These are phyloP conservation scores for Odontocolon sp. DNA, from an alignment of 2,888 invertebrate species.

Conservation along the genomic window DNA sequence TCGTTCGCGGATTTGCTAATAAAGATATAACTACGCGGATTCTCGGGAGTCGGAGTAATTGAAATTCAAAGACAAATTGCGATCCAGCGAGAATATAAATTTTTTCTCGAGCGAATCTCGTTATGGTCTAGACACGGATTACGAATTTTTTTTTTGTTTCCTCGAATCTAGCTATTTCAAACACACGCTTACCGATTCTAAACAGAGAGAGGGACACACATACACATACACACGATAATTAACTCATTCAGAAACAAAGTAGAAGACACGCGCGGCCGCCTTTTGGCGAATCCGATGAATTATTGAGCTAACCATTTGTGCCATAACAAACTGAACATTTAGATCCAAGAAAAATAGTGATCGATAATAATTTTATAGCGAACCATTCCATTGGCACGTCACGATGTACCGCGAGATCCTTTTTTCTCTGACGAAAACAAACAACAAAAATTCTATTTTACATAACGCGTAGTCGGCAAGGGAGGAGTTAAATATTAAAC, in stretches of 20 bases:
- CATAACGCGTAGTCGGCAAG: slow-evolving; percentile 69
- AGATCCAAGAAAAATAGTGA: slow-evolving; percentile 52
- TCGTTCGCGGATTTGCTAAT: too few relatives aligned
- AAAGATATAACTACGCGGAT: too few relatives aligned
- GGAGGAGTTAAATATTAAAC: slow-evolving; percentile 67
- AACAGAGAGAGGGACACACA: neutral
- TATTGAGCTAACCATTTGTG: slow-evolving; percentile 74
- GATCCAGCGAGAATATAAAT: neutral
- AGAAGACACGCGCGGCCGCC: neutral
- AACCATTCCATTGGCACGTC: slow-evolving; percentile 67
- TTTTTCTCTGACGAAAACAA: slow-evolving; percentile 65
- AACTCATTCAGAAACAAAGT: too few relatives aligned
- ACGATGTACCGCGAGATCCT: slow-evolving; percentile 62
- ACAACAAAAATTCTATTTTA: slow-evolving; percentile 73
- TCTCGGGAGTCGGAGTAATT: too few relatives aligned
- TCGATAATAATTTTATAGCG: slow-evolving; percentile 40
- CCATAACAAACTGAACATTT: slow-evolving; percentile 68
- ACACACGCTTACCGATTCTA: slow-evolving; percentile 41
- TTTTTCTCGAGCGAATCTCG: neutral
- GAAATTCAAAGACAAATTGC: too few relatives aligned
- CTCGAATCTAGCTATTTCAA: slow-evolving; percentile 24
- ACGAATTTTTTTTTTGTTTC: slow-evolving; percentile 1
- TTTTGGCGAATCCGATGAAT: slow-evolving; percentile 60
- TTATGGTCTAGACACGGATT: neutral
- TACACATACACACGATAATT: slow-evolving; percentile 13